A percentile compares a stretch with the other conserved stretches of the same genome.
Evolutionary conservation across 2,888 invertebrate species (phyloP).

Genomic region (Gibbula magus): DNA sequence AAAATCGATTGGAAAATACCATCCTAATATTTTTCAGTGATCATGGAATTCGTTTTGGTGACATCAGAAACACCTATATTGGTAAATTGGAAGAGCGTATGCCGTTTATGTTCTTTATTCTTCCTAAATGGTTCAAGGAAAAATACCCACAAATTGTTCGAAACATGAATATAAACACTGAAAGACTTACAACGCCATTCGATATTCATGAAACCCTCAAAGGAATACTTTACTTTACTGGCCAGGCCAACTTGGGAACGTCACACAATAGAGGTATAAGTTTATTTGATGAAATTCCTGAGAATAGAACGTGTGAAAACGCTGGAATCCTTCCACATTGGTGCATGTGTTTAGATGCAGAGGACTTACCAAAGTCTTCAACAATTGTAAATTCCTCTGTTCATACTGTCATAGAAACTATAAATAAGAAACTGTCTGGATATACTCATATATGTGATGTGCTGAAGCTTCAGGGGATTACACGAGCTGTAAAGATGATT

Average conservation of each 20-base stretch:
- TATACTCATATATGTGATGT: constrained; percentile 55
- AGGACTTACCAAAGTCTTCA: constrained; percentile 66
- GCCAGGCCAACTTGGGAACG: constrained; percentile 74
- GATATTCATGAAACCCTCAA: constrained; percentile 87
- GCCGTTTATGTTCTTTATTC: constrained; percentile 84
- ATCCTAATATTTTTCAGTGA: constrained; percentile 81
- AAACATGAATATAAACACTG: constrained; percentile 82
- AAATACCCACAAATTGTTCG: constrained; percentile 80
- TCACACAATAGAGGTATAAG: constrained; percentile 76
- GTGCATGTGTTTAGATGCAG: constrained; percentile 56
- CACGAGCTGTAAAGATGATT: constrained; percentile 80
- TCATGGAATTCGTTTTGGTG: constrained; percentile 91
- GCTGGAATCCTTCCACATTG: constrained; percentile 86
- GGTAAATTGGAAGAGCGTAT: constrained; percentile 86
- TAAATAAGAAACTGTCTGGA: constrained; percentile 79
- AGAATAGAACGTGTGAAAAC: constrained; percentile 83
- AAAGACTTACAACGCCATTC: constrained; percentile 85
- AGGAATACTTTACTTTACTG: constrained; percentile 77
- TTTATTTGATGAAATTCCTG: constrained; percentile 84
- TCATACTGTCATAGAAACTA: constrained; percentile 70
- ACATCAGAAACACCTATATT: constrained; percentile 86
- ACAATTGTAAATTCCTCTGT: constrained; percentile 79
- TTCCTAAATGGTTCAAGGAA: constrained; percentile 84
- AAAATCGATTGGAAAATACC: constrained; percentile 48
- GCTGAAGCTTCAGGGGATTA: constrained; percentile 80